Percentiles rank a stretch among this genome's conserved stretches.
phyloP scores from a whole-genome alignment of 2,888 invertebrate genomes.

The Sphecodes monilicornis region DNA sequence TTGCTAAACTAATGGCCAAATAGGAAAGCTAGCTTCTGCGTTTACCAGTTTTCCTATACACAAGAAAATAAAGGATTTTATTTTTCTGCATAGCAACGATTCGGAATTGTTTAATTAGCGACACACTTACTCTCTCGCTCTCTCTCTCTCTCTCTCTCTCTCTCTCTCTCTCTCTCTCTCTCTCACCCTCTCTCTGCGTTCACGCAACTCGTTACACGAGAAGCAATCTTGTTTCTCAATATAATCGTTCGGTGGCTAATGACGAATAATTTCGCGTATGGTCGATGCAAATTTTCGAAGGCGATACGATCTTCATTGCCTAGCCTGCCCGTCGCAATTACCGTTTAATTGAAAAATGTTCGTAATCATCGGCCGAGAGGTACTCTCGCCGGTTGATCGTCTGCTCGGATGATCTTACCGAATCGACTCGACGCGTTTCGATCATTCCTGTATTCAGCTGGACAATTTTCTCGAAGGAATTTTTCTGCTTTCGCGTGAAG shows the following conservation, averaged over 20 bases:
- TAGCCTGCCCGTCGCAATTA: conserved; percentile 55
- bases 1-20: too few relatives aligned
- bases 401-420: conserved; percentile 23
- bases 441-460: conserved; percentile 1
- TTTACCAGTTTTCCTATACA: too few relatives aligned
- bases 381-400: conserved; percentile 9
- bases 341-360: conserved; percentile 66
- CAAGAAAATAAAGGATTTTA: too few relatives aligned
- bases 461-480: background rate
- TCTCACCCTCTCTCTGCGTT: background rate
- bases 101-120: conserved; percentile 22
- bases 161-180: background rate
- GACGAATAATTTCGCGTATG: conserved; percentile 52
- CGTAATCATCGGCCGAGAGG: conserved; percentile 41
- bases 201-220: conserved; percentile 26
- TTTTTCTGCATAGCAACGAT: background rate
- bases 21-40: too few relatives aligned
- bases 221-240: conserved; percentile 40
- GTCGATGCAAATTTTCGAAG: conserved; percentile 57
- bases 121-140: too few relatives aligned
- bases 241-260: conserved; percentile 39
- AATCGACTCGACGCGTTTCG: conserved; percentile 33
- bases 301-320: conserved; percentile 60
- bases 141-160: background rate
- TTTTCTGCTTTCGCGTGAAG: conserved; percentile 1